phyloP scores from a whole-genome alignment of 2,113 vertebrate species.

The Probosciger aterrimus region DNA sequence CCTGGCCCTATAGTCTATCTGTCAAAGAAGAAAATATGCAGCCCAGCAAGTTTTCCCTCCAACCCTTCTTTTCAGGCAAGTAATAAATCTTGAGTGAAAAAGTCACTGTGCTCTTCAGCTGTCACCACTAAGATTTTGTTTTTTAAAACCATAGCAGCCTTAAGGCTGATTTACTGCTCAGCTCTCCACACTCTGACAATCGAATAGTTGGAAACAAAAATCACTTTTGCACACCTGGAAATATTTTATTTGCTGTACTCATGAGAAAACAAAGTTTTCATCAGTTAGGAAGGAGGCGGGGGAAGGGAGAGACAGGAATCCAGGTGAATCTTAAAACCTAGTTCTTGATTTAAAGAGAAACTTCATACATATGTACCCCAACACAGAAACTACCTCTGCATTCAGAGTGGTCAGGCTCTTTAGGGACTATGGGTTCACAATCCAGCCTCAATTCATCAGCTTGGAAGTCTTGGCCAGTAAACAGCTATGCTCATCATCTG shows the following conservation, averaged over 20 bases:
- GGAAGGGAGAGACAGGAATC: background rate
- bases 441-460: background rate
- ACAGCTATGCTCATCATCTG: background rate
- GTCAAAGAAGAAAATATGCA: constrained; percentile 66
- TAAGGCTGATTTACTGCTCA: constrained; percentile 74
- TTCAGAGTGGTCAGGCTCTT: background rate
- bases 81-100: constrained; percentile 74
- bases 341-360: background rate
- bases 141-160: constrained; percentile 61
- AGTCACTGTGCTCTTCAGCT: constrained; percentile 72
- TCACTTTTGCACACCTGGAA: constrained; percentile 69
- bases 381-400: background rate
- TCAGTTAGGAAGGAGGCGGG: background rate
- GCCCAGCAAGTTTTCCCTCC: constrained; percentile 63
- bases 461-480: background rate
- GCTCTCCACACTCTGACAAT: constrained; percentile 62
- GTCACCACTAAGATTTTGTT: constrained; percentile 61
- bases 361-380: background rate
- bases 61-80: constrained; percentile 59
- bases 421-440: background rate
- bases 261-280: constrained; percentile 39
- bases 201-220: constrained; percentile 57
- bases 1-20: constrained; percentile 14
- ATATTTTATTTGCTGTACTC: constrained; percentile 66
- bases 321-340: constrained; percentile 4